Evolutionary conservation across 2,113 vertebrate genomes (phyloP).

Genomic region (Mionectes macconnelli): DNA sequence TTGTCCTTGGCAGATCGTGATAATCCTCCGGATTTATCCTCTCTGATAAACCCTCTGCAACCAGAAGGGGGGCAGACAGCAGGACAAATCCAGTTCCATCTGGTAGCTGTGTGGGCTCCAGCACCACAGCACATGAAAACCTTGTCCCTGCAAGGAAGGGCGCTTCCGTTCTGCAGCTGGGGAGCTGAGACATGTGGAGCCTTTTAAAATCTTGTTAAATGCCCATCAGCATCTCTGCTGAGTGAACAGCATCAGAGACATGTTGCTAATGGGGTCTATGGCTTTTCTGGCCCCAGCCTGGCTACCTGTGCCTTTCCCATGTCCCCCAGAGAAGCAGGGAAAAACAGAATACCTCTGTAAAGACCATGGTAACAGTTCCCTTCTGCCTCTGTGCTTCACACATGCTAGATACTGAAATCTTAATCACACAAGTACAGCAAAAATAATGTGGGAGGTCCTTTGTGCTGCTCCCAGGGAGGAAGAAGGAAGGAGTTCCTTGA

Average conservation of each 20-base stretch:
- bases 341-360: neutral
- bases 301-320: neutral
- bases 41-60: neutral
- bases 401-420: neutral
- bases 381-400: neutral
- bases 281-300: neutral
- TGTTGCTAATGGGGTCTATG: neutral
- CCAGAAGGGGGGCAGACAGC: neutral
- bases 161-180: conserved; percentile 9
- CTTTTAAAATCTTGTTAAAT: conserved; percentile 14
- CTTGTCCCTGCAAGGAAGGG: conserved; percentile 11
- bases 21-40: neutral
- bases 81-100: neutral
- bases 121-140: neutral
- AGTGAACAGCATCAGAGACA: neutral
- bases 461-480: neutral
- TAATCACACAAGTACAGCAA: neutral
- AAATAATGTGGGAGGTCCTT: neutral
- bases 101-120: conserved; percentile 27
- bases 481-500: neutral
- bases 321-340: fast-evolving
- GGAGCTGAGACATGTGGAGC: conserved; percentile 28
- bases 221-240: conserved; percentile 6
- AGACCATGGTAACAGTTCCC: neutral
- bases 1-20: neutral